Evolutionary conservation across 2,888 invertebrate genomes (phyloP), one percentile per base, ranked within the genome.

Genomic region (Mesorhabditis belari): DNA sequence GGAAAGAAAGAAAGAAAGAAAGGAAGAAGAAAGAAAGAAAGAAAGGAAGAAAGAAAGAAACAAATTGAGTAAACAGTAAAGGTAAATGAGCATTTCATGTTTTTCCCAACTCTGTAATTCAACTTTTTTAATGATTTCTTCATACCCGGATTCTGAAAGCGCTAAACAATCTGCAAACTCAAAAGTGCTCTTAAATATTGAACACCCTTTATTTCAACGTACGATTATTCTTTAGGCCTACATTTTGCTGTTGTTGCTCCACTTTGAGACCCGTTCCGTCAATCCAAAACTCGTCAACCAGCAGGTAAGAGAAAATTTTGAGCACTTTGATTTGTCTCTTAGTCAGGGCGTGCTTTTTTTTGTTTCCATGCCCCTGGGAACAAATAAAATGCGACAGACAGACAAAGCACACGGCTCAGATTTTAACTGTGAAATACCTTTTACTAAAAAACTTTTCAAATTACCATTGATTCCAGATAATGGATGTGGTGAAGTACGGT

Each of bases 401-500:
- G 23, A 26, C 9, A 9, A 19, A 9, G 27, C n/a, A n/a, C n/a
- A n/a, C n/a, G n/a, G n/a, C n/a, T n/a, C n/a, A n/a, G 19, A 12
- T 54, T 25, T 12, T 24, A 23, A 54, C 1, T 25, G 19, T 12
- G n/a, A 21, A 54, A 9, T 6, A 54, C 17, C 54, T 27, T 12
- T 27, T n/a, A n/a, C n/a, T n/a, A n/a, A n/a, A n/a, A n/a, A n/a
- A n/a, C 49, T 60, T 58, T 51, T 25, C 21, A 49, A 17, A 17
- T 17, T 6, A 17, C 28, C 12, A 4, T 12, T 17, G 4, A 5
- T 50, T 68, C 21, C 50, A 75, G 72, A 57, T 63, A n/a, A 58
- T 72, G 21, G 68, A 69, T 25, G 52, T 29, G 12, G 49, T 70
- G 12, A 73, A 74, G 53, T 71, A 65, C 57, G 35, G 65, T 5